Evolutionary conservation across 2,888 invertebrate species (phyloP).

Genomic region (Megaustenia siamemsis): DNA sequence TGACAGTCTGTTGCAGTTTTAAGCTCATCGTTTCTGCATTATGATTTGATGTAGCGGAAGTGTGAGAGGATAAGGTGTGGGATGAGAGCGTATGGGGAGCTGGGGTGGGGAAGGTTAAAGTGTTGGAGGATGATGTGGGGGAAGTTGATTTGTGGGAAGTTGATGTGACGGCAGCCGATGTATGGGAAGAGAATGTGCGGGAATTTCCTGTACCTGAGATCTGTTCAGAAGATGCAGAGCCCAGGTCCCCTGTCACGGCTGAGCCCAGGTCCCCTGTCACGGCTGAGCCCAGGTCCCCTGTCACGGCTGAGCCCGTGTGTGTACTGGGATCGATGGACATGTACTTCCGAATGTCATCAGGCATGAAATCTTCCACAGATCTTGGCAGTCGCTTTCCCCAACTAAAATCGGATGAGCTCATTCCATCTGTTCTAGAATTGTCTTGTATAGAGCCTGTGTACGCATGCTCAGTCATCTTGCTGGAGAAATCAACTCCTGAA

Average conservation of each 20-base stretch:
- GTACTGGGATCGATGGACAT: conserved; percentile 56
- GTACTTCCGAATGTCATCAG: conserved; percentile 56
- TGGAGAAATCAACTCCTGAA: neutral
- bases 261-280: no score
- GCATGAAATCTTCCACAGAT: conserved; percentile 59
- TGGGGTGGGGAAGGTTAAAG: no score
- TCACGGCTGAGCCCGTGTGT: conserved; percentile 37
- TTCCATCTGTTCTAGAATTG: neutral
- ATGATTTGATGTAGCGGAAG: neutral
- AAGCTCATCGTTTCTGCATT: neutral
- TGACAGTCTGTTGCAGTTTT: conserved; percentile 44
- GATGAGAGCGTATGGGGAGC: conserved; percentile 5
- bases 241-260: no score
- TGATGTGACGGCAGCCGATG: no score
- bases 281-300: conserved; percentile 28
- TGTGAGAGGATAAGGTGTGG: neutral
- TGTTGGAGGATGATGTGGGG: no score
- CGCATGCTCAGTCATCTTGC: conserved; percentile 28
- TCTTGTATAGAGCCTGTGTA: neutral
- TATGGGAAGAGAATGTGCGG: no score
- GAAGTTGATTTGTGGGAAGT: no score
- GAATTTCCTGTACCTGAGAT: no score
- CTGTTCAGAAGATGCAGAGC: no score
- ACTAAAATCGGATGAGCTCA: conserved; percentile 27
- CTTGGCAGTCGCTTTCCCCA: conserved; percentile 44